Conservation (phyloP, 2,113 vertebrate species). For the Vireo altiloquus region DNA sequence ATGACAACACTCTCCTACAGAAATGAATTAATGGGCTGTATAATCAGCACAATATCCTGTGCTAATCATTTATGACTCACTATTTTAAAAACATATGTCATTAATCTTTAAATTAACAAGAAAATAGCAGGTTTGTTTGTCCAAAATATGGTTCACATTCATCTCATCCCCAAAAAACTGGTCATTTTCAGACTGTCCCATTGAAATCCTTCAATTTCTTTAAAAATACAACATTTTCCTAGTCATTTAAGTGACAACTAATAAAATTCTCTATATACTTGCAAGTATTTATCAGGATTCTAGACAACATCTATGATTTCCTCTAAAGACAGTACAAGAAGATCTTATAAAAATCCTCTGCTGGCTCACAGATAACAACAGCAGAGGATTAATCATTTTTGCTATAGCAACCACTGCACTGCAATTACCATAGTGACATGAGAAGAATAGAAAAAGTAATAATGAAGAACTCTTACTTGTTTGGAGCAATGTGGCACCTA, state of each 20-base stretch:
- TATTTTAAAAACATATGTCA: background rate
- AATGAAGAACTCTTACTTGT: slow-evolving; percentile 42
- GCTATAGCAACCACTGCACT: slow-evolving; percentile 59
- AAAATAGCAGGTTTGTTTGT: background rate
- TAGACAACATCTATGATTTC: slow-evolving; percentile 41
- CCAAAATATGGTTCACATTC: background rate
- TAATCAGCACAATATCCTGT: background rate
- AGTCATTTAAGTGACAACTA: background rate
- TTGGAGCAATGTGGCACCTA: slow-evolving; percentile 31
- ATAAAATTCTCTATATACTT: background rate
- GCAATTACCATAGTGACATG: slow-evolving; percentile 54
- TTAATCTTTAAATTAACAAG: background rate
- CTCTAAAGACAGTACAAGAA: background rate
- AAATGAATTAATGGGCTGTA: background rate
- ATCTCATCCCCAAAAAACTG: background rate
- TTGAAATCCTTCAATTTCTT: background rate
- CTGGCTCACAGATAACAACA: slow-evolving; percentile 31
- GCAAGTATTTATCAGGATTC: slow-evolving; percentile 32
- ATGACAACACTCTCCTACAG: background rate
- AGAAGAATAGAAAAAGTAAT: slow-evolving; percentile 27
- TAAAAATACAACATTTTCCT: background rate
- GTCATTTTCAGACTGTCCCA: background rate
- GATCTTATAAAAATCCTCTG: slow-evolving; percentile 20
- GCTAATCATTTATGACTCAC: background rate
- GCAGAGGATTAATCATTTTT: slow-evolving; percentile 49